A percentile compares a stretch with the other conserved stretches of the same genome.
phyloP scores from a whole-genome alignment of 2,113 vertebrate species.

The Albula goreensis region DNA sequence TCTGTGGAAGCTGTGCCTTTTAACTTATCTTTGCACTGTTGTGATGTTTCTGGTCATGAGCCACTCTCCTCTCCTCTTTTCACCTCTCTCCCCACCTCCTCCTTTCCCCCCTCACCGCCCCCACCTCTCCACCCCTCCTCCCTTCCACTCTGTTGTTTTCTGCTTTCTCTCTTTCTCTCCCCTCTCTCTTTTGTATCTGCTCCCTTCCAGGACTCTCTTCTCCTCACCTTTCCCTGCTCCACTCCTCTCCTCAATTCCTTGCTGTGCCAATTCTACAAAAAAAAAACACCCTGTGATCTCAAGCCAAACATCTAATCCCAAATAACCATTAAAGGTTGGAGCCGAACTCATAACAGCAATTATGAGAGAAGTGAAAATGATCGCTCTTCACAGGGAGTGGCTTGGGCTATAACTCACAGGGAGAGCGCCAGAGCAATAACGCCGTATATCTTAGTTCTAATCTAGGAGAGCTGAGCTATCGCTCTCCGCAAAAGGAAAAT shows the following conservation, averaged over 20 bases:
- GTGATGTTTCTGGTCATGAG: neutral
- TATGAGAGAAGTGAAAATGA: neutral
- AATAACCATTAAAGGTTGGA: slow-evolving; percentile 16
- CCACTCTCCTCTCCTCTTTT: neutral
- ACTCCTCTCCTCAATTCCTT: neutral
- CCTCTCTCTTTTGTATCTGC: neutral
- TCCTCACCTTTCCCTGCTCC: slow-evolving; percentile 1
- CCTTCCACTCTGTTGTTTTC: neutral
- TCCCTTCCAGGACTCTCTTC: no score
- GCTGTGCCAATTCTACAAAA: neutral
- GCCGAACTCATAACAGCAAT: neutral
- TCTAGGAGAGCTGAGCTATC: slow-evolving; percentile 14
- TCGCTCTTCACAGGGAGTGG: neutral
- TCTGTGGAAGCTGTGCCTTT: neutral
- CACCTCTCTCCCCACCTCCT: neutral
- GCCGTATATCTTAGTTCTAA: slow-evolving; percentile 12
- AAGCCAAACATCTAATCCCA: slow-evolving; percentile 20
- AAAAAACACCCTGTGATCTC: slow-evolving; percentile 16
- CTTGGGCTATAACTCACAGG: neutral
- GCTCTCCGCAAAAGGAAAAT: slow-evolving; percentile 3
- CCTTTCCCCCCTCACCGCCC: neutral
- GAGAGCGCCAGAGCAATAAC: neutral
- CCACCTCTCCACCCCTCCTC: neutral
- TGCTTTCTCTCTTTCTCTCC: neutral
- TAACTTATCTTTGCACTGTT: neutral